These are phyloP conservation scores for Nestor notabilis DNA, from an alignment of 2,113 vertebrate species.

Conservation along the genomic window DNA sequence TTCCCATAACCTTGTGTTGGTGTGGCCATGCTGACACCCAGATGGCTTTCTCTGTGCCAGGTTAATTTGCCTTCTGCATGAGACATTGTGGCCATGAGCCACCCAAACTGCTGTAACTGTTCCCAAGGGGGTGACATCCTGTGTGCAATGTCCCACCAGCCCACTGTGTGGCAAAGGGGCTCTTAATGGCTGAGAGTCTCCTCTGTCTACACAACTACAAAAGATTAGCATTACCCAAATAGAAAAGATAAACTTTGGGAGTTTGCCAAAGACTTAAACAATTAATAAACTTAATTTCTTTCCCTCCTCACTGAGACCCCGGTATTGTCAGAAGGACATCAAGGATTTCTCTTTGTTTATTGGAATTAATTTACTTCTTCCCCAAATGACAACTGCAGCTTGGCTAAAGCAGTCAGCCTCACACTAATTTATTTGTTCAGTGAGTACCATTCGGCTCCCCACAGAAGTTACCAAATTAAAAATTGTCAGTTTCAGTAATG, in stretches of 20 bases:
- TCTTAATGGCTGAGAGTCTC: not conserved
- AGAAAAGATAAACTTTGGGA: conserved; percentile 11
- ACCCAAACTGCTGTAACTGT: not conserved
- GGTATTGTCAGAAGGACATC: conserved; percentile 8
- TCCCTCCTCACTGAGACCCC: not conserved
- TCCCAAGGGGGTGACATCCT: not conserved
- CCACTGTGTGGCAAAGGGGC: fast-evolving
- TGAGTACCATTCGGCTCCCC: conserved; percentile 39
- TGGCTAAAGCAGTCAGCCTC: conserved; percentile 32
- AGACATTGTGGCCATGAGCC: not conserved
- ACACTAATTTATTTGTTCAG: conserved; percentile 70
- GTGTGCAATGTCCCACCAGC: not conserved
- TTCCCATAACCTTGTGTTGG: not conserved
- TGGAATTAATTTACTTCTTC: conserved; percentile 62
- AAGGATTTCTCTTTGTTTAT: conserved; percentile 44
- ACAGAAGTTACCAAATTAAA: conserved; percentile 73
- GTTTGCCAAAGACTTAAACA: conserved; percentile 40
- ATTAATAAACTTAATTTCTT: conserved; percentile 57
- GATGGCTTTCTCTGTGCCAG: not conserved
- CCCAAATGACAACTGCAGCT: conserved; percentile 7
- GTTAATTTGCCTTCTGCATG: not conserved
- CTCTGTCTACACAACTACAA: not conserved
- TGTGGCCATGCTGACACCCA: not conserved
- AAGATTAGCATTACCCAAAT: not conserved
- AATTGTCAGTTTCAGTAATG: conserved; percentile 62